Conservation (phyloP, 2,888 invertebrate species). For the Spicauda simplicius region DNA sequence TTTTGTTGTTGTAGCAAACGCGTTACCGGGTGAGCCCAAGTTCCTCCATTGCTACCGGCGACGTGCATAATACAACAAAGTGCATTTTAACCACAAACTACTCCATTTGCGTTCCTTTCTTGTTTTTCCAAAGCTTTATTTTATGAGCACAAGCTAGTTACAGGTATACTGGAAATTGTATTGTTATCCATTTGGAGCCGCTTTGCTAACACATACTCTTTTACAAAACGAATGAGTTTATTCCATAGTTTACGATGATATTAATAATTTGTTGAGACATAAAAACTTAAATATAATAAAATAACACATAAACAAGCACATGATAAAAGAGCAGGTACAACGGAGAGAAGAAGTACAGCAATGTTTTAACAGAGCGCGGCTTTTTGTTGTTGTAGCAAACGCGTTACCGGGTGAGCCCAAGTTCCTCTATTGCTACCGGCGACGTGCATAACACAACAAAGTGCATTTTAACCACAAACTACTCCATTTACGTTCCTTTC, state of each 20-base stretch:
- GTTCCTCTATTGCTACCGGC: not conserved
- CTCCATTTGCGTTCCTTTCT: not conserved
- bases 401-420: conserved; percentile 2
- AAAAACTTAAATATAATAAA: too few relatives aligned
- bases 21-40: not conserved
- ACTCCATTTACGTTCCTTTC: not conserved
- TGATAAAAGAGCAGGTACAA: not conserved
- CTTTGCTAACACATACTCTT: too few relatives aligned
- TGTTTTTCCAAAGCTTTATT: not conserved
- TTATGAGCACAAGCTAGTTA: too few relatives aligned
- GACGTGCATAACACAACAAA: not conserved
- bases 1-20: not conserved
- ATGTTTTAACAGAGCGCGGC: not conserved
- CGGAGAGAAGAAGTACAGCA: not conserved
- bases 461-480: conserved; percentile 2
- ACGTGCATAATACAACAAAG: not conserved
- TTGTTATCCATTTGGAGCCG: too few relatives aligned
- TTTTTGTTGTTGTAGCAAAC: not conserved
- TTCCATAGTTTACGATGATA: too few relatives aligned
- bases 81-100: conserved; percentile 3
- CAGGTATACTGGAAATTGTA: too few relatives aligned
- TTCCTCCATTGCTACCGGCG: conserved; percentile 1
- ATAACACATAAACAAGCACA: too few relatives aligned
- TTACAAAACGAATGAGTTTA: too few relatives aligned
- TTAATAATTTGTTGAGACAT: too few relatives aligned